phyloP scores from a whole-genome alignment of 2,797 vertebrate genomes.

The Spondyliosoma cantharus region DNA sequence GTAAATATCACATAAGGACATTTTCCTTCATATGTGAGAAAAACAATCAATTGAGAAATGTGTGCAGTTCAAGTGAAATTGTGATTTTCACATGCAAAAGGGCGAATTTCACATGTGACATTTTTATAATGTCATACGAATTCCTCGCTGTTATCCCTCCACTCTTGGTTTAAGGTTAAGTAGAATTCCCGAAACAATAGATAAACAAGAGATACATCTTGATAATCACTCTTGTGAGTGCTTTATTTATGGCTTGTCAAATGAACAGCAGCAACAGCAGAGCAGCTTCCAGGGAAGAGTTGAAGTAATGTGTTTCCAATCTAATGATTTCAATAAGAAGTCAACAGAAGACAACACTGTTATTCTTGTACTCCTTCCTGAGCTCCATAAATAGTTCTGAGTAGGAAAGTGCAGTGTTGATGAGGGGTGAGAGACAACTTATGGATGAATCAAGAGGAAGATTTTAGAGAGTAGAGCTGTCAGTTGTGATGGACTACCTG shows the following conservation, averaged over 20 bases:
- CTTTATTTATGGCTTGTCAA: slow-evolving; percentile 12
- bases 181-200: not conserved
- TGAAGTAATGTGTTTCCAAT: slow-evolving; percentile 3
- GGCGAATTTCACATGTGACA: too few relatives aligned
- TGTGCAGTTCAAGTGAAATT: too few relatives aligned
- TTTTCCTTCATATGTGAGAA: too few relatives aligned
- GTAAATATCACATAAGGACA: too few relatives aligned
- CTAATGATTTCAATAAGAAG: slow-evolving; percentile 41
- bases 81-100: too few relatives aligned
- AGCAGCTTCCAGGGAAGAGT: slow-evolving; percentile 5
- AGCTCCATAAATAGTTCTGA: slow-evolving; percentile 39
- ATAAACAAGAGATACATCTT: not conserved
- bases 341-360: slow-evolving; percentile 1
- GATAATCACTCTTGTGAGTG: not conserved
- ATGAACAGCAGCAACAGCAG: slow-evolving; percentile 10
- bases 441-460: slow-evolving; percentile 35
- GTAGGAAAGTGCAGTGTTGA: slow-evolving; percentile 36
- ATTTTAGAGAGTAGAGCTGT: slow-evolving; percentile 42
- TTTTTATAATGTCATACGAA: not conserved
- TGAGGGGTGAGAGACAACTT: slow-evolving; percentile 17
- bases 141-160: not conserved
- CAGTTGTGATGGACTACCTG: slow-evolving; percentile 62
- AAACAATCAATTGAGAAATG: too few relatives aligned
- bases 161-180: not conserved
- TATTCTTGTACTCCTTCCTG: slow-evolving; percentile 50